phyloP scores from a whole-genome alignment of 2,888 invertebrate species.

The Myopa tessellatipennis region DNA sequence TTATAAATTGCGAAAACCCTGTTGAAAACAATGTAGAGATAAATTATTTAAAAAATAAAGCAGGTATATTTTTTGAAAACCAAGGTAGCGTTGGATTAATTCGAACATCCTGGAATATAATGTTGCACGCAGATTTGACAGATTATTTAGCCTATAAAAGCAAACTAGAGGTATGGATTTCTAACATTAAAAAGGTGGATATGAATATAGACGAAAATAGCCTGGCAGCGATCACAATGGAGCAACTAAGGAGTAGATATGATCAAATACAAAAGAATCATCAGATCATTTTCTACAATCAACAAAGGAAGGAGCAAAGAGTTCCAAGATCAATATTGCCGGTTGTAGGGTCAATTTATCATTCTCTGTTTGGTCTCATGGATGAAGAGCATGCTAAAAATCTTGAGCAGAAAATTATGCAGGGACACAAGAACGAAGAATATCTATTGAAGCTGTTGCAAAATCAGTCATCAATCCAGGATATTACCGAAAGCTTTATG shows the following conservation, averaged over 20 bases:
- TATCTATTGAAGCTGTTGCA: not conserved
- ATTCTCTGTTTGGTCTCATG: too few relatives aligned
- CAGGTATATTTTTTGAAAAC: not conserved
- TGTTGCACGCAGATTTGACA: not conserved
- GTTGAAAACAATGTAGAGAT: not conserved
- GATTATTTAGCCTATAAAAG: not conserved
- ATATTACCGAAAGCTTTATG: not conserved
- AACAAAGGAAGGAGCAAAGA: not conserved
- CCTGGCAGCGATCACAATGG: too few relatives aligned
- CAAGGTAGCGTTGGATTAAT: not conserved
- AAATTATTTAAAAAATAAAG: not conserved
- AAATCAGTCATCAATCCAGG: not conserved
- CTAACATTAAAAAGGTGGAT: too few relatives aligned
- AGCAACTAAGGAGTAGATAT: too few relatives aligned
- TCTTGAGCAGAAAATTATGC: too few relatives aligned
- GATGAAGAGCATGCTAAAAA: too few relatives aligned
- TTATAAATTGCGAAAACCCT: not conserved
- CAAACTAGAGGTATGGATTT: too few relatives aligned
- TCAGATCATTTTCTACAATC: conserved; percentile 8
- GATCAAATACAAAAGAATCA: not conserved
- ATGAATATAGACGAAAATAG: too few relatives aligned
- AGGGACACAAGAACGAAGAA: too few relatives aligned
- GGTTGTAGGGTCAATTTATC: too few relatives aligned
- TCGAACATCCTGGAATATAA: not conserved
- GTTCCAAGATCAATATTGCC: conserved; percentile 1